Conservation (phyloP, 2,113 vertebrate species). For the Hippopotamus amphibius region DNA sequence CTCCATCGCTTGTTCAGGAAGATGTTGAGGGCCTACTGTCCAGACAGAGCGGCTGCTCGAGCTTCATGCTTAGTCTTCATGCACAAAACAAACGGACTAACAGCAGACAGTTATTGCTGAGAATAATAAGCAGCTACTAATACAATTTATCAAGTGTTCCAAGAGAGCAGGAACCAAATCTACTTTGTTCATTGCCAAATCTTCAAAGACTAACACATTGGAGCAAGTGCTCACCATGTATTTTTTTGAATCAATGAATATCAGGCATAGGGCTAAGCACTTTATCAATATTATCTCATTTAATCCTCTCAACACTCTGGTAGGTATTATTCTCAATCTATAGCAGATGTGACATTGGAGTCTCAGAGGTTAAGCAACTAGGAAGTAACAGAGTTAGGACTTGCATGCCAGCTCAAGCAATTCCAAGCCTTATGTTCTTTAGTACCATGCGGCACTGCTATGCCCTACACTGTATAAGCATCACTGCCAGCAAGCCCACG, state of each 20-base stretch:
- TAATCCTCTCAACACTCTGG: background rate
- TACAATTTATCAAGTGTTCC: background rate
- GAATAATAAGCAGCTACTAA: background rate
- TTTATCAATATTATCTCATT: background rate
- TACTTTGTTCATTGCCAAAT: slow-evolving; percentile 14
- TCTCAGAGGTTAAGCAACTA: background rate
- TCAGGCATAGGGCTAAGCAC: slow-evolving; percentile 2
- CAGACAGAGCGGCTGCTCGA: slow-evolving; percentile 50
- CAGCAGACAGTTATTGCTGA: slow-evolving; percentile 15
- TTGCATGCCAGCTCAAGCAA: background rate
- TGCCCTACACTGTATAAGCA: too few species aligned
- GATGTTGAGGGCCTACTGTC: background rate
- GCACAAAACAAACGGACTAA: background rate
- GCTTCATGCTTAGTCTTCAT: background rate
- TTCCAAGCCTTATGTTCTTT: background rate
- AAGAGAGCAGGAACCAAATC: background rate
- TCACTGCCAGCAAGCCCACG: background rate
- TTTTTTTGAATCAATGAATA: slow-evolving; percentile 39
- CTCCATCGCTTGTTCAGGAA: slow-evolving; percentile 65
- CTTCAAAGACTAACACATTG: background rate
- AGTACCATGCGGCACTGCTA: background rate
- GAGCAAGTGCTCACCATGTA: background rate
- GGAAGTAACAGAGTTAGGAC: background rate
- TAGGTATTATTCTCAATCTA: background rate
- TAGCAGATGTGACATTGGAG: background rate